Evolutionary conservation across 2,888 invertebrate species (phyloP), one percentile per base, ranked within the genome.

Genomic region (Nomada flava): DNA sequence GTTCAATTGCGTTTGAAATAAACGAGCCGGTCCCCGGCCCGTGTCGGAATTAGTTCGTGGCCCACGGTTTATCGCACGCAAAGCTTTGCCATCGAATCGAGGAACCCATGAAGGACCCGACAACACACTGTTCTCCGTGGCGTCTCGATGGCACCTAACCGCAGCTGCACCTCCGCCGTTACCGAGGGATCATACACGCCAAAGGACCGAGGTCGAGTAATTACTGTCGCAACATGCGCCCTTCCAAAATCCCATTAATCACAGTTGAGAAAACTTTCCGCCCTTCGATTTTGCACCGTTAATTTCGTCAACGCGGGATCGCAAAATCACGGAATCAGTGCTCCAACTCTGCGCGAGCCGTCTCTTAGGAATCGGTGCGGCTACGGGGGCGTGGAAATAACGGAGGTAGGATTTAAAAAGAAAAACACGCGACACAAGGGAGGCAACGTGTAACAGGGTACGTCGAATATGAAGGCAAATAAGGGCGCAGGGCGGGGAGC

Each of bases 91-190:
- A 44, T 81, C 73, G 78, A 80, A 84, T 79, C 29, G 74, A 62
- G 74, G 79, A 23, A 68, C 68, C 76, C 71, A 60, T 53, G 20
- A 84, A 75, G 55, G 70, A 70, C 73, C 67, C 65, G 79, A 80
- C 76, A 76, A 78, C 86, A 78, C 29, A 68, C 65, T 76, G 85
- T 79, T 47, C 85, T 79, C 60, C 75, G 69, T 76, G 73, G 84
- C 76, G 82, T 86, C 81, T 88, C 88, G 83, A 89, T 88, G 77
- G 79, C 75, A 11, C 69, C 82, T 82, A 84, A 88, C 84, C 83
- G 47, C 81, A 72, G 52, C 72, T 59, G 59, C 71, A 67, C 76
- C 69, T 72, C 42, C 26, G 23, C 11, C 60, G 71, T 59, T 60
- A 53, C 63, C n/a, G n/a, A 9, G 72, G 57, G 47, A 82, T 82